Base-by-base conservation (phyloP, 1,140 invertebrate genomes). In the Temnothorax curvispinosus region DNA sequence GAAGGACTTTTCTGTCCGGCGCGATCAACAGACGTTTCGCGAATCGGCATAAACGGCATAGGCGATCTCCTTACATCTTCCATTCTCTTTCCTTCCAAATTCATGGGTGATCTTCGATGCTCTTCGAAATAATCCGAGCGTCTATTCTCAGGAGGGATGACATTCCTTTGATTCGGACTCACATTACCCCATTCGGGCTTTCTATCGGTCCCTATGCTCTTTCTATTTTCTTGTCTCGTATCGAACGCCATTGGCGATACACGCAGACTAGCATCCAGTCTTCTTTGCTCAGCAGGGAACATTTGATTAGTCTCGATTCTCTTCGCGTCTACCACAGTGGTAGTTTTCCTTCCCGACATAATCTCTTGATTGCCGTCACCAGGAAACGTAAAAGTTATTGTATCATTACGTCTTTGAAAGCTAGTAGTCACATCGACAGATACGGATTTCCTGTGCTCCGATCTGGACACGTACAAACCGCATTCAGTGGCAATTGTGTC, bases 41-140 rank as follows among this genome's bases (percentile, higher is more conserved):
- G 92, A 74, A 94, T 94, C 3, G 94, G 92, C 44, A 95, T 84
- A 35, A 95, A 95, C 2, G 94, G 93, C 94, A 95, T 95, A 1
- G 94, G 95, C 5, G 95, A 95, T 56, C 94, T 91, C 50, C 95
- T 89, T 1, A 95, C 89, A 11, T 95, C 95, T 15, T 95, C 95
- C 35, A 94, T 93, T 38, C 94, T 86, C 27, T 95, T 95, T 0
- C 91, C 91, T 13, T 95, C 95, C 0, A 94, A 85, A 50, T 91
- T 94, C 93, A 95, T 94, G 0, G 95, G 94, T 0, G 94, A 95
- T n/a, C 94, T 86, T 74, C 94, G 92, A n/a, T 95, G 94, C 27
- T 95, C 95, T 15, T 95, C 95, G 47, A 95, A 95, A 75, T 95
- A 95, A 91, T 95, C 95, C 0, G 94, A 95, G 44, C 95, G 84